These are phyloP conservation scores for Zeuzera pyrina DNA, from an alignment of 2,888 invertebrate genomes.

Conservation along the genomic window DNA sequence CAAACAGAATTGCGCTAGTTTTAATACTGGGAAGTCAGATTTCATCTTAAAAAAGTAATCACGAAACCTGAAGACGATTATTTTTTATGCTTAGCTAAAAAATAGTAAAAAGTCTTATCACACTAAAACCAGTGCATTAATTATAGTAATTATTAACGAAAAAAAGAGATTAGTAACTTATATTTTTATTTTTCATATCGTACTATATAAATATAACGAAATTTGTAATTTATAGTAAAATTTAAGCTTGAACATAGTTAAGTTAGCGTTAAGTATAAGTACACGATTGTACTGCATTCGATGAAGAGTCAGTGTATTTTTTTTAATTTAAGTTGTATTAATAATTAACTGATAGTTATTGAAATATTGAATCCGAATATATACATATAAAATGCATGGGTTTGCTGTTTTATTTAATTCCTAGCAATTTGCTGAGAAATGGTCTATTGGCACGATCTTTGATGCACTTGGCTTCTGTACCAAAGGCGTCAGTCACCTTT, in stretches of 20 bases:
- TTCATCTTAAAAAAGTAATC: no score
- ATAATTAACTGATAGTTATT: conserved; percentile 64
- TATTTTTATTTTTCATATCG: conserved; percentile 20
- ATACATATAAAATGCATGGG: conserved; percentile 63
- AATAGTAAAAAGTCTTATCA: no score
- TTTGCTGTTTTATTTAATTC: conserved; percentile 34
- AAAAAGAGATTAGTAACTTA: conserved; percentile 56
- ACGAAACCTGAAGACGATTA: not conserved
- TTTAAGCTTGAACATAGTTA: conserved; percentile 66
- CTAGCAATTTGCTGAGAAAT: no score
- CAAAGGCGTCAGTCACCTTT: no score
- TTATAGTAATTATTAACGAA: no score
- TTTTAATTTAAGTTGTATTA: conserved; percentile 64
- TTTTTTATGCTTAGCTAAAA: no score
- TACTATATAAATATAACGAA: conserved; percentile 50
- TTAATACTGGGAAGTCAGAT: no score
- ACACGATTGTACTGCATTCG: conserved; percentile 37
- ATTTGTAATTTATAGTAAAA: conserved; percentile 66
- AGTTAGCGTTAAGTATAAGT: conserved; percentile 47
- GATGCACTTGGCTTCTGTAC: no score
- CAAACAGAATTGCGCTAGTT: no score
- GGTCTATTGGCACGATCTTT: no score
- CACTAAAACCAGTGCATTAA: no score
- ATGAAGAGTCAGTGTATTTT: conserved; percentile 65
- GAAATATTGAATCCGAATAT: conserved; percentile 71